Evolutionary conservation across 2,797 vertebrate genomes (phyloP), one percentile per base, ranked within the genome.

Genomic region (Salarias fasciatus): DNA sequence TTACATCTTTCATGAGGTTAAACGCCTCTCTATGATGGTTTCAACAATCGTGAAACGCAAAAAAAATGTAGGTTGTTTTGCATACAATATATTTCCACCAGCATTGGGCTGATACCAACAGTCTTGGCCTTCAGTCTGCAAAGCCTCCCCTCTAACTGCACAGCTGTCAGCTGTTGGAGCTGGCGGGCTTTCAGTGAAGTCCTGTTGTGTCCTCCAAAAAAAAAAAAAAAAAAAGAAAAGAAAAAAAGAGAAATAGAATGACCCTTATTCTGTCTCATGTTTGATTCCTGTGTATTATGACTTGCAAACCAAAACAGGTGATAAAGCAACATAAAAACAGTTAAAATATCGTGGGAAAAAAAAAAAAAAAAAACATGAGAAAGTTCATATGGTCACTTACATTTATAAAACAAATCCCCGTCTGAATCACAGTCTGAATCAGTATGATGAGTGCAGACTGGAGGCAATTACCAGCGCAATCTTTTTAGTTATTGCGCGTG

Each of bases 121-220:
- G 53, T 68, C 46, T 29, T 51, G 56, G 63, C 55, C 66, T 81
- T 75, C 53, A 24, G 57, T 64, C 50, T 29, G 46, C 31, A 56
- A 44, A 57, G 59, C 59, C 4, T 5, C 58, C 48, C 46, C 62
- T 69, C 59, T 45, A 45, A 59, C 53, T 59, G 52, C 64, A 54
- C 75, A 86, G 82, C 76, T 86, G 84, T 79, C 80, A 81, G 77
- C 77, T 81, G 75, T 46, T 65, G 47, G 40, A 46, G 51, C 63
- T 75, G 77, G 63, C 72, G 49, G 33, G 41, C 13, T 12, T 15
- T 77, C 60, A 57, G 29, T 24, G 60, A 29, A 1, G 14, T 51
- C 40, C 31, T 47, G 15, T 56, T 48, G 43, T n/a, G 33, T 35
- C 33, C 36, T 38, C 36, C 36, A 8, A 4, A 11, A 37, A 36